phyloP scores from a whole-genome alignment of 2,888 invertebrate genomes.

The Hartigia nigra region DNA sequence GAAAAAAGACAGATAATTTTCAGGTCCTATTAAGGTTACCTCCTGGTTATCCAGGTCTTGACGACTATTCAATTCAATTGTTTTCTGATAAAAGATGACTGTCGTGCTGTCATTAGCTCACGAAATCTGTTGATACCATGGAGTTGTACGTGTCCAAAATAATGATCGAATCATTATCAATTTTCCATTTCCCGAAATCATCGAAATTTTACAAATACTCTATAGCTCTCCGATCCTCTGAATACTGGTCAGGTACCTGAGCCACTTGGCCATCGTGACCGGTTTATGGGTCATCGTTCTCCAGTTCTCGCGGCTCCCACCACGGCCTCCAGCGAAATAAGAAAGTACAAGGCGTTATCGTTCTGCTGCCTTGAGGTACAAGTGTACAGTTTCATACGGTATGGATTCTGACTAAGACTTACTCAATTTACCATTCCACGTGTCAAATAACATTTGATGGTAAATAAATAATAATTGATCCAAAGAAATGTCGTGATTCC shows the following conservation, averaged over 20 bases:
- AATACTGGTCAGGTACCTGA: not conserved
- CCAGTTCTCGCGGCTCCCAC: constrained; percentile 31
- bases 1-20: constrained; percentile 23
- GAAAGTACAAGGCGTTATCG: constrained; percentile 49
- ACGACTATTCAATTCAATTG: constrained; percentile 3
- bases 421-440: not conserved
- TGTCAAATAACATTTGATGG: not conserved
- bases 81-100: constrained; percentile 2
- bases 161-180: not conserved
- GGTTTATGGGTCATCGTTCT: constrained; percentile 16
- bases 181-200: not conserved
- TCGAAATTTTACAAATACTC: not conserved
- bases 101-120: not conserved
- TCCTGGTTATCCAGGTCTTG: constrained; percentile 1
- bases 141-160: not conserved
- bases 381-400: constrained; percentile 33
- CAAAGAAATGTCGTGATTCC: not conserved
- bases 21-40: constrained; percentile 17
- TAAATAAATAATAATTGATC: not conserved
- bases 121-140: not conserved
- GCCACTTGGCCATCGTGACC: not conserved
- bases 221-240: not conserved
- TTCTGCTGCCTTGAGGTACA: constrained; percentile 26
- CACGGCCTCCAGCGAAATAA: constrained; percentile 41
- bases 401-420: constrained; percentile 26